phyloP scores from a whole-genome alignment of 2,113 vertebrate genomes.

The Leuciscus idus region DNA sequence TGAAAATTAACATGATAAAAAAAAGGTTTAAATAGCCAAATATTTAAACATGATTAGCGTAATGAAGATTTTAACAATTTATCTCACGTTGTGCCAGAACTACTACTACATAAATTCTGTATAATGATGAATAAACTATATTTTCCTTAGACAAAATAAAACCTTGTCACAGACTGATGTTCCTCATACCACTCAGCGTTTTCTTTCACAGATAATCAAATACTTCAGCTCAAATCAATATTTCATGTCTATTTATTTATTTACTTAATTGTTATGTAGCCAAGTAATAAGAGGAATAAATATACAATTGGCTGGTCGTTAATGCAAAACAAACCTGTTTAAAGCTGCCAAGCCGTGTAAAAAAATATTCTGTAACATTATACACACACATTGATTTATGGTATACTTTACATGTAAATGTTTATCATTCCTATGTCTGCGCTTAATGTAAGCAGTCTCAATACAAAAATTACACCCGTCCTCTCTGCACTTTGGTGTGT shows the following conservation, averaged over 20 bases:
- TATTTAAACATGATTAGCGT: not conserved
- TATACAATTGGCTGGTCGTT: not conserved
- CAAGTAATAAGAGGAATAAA: not conserved
- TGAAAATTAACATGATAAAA: not conserved
- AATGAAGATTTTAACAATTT: not conserved
- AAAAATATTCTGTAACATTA: not conserved
- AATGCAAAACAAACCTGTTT: not conserved
- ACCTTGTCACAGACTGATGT: not conserved
- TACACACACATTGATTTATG: not conserved
- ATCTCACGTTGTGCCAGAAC: not conserved
- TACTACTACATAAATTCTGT: not conserved
- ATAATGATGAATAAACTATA: not conserved
- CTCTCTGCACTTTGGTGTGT: not conserved
- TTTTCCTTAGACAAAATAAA: not conserved
- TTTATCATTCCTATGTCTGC: not conserved
- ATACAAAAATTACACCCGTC: not conserved
- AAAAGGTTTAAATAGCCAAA: not conserved
- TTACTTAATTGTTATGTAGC: not conserved
- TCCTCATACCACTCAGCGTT: not conserved
- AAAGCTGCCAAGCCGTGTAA: not conserved
- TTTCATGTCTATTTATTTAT: not conserved
- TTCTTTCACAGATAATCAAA: not conserved
- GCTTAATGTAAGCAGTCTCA: not conserved
- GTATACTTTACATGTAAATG: not conserved
- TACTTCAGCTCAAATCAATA: conserved; percentile 3